Percentiles rank a stretch among this genome's conserved stretches.
Evolutionary conservation across 2,797 vertebrate genomes (phyloP).

Genomic region (Coendou prehensilis): DNA sequence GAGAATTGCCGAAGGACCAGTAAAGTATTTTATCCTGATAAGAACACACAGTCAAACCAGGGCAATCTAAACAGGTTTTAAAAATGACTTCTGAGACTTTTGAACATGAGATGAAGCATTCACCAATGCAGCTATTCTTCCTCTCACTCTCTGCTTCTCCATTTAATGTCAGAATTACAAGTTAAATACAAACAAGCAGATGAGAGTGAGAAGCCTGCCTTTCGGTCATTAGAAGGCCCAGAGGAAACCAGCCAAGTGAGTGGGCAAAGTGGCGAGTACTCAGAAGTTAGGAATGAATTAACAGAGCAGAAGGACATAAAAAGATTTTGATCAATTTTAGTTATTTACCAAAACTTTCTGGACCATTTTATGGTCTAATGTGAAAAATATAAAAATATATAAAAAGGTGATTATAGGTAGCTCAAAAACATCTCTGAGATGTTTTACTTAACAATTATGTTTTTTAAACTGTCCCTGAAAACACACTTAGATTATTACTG

Average conservation of each 20-base stretch:
- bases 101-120: constrained; percentile 7
- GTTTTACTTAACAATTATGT: neutral
- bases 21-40: constrained; percentile 51
- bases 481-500: neutral
- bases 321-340: neutral
- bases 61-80: neutral
- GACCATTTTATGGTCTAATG: constrained; percentile 8
- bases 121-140: neutral
- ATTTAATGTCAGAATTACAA: constrained; percentile 37
- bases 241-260: constrained; percentile 39
- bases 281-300: constrained; percentile 38
- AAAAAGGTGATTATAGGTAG: constrained; percentile 2
- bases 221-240: constrained; percentile 6
- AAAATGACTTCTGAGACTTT: constrained; percentile 45
- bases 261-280: neutral
- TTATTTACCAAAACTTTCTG: constrained; percentile 42
- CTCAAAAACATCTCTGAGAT: constrained; percentile 36
- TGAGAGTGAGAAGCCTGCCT: neutral
- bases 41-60: constrained; percentile 71
- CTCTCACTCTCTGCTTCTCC: neutral
- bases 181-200: constrained; percentile 46
- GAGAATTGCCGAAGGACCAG: constrained; percentile 66
- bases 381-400: neutral
- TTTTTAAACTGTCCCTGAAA: constrained; percentile 55
- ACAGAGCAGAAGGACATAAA: neutral